Evolutionary conservation across 2,888 invertebrate genomes (phyloP).

Genomic region (Cerceris ruficornis): DNA sequence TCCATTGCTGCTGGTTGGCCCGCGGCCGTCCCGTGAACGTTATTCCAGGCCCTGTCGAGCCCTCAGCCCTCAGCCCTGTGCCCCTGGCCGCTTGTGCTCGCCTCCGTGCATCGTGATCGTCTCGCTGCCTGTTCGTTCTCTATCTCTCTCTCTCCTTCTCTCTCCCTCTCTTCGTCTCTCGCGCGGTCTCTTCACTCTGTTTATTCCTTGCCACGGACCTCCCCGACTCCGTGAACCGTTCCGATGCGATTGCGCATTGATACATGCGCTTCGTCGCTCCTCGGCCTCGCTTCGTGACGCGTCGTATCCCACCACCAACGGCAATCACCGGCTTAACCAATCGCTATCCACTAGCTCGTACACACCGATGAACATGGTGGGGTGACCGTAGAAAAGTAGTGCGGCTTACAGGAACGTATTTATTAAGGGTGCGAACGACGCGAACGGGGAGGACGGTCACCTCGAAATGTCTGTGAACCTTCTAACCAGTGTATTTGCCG

Average conservation of each 20-base stretch:
- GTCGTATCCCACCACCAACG: conserved; percentile 50
- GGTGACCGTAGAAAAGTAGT: conserved; percentile 66
- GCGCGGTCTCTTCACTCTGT: conserved; percentile 74
- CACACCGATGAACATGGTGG: conserved; percentile 53
- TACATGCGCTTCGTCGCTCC: conserved; percentile 72
- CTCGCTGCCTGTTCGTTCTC: conserved; percentile 66
- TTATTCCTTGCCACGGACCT: conserved; percentile 76
- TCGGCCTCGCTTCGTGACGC: conserved; percentile 73
- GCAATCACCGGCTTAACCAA: conserved; percentile 60
- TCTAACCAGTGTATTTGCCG: conserved; percentile 19
- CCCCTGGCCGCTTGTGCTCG: conserved; percentile 79
- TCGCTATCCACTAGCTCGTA: conserved; percentile 62
- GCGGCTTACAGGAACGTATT: conserved; percentile 64
- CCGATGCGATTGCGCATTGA: conserved; percentile 80
- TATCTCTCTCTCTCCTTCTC: conserved; percentile 67
- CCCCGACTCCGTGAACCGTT: conserved; percentile 74
- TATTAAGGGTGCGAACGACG: conserved; percentile 35
- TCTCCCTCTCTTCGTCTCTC: conserved; percentile 57
- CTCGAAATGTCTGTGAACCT: conserved; percentile 44
- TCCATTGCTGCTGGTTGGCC: conserved; percentile 78
- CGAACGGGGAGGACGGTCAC: conserved; percentile 44
- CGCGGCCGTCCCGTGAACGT: conserved; percentile 67
- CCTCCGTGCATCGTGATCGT: conserved; percentile 78
- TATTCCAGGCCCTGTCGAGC: conserved; percentile 75
- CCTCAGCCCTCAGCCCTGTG: conserved; percentile 80